These are phyloP conservation scores for Solen grandis DNA, from an alignment of 1,140 invertebrate species.

Conservation along the genomic window DNA sequence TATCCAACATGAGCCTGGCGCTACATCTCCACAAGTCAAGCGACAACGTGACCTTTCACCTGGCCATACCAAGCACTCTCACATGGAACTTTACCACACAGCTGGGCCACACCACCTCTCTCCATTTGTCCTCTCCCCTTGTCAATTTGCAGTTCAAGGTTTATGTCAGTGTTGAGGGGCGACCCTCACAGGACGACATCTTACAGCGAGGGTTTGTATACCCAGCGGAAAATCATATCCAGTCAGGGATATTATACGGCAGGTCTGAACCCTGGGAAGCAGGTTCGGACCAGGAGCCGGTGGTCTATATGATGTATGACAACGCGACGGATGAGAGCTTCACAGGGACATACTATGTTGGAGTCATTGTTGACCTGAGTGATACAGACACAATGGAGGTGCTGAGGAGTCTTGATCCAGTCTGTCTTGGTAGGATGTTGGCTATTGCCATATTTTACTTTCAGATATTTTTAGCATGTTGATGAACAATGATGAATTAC, in stretches of 20 bases:
- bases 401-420: not conserved
- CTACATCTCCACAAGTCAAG: constrained; percentile 16
- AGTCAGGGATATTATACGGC: no score
- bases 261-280: no score
- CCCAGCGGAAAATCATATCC: not conserved
- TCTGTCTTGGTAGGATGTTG: no score
- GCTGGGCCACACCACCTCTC: not conserved
- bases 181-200: constrained; percentile 17
- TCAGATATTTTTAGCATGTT: no score
- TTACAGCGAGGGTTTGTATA: not conserved
- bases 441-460: no score
- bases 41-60: not conserved
- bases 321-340: not conserved
- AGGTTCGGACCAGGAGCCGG: no score
- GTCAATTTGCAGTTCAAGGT: constrained; percentile 1
- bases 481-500: no score
- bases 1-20: constrained; percentile 2
- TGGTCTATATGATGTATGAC: constrained; percentile 22
- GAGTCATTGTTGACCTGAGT: constrained; percentile 1
- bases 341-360: constrained; percentile 17
- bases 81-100: constrained; percentile 18
- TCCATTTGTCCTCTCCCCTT: not conserved
- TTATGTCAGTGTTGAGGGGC: not conserved
- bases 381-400: constrained; percentile 6
- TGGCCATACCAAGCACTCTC: constrained; percentile 6